Evolutionary conservation across 2,888 invertebrate genomes (phyloP), one percentile per base, ranked within the genome.

Genomic region (Diachrysia chrysitis): DNA sequence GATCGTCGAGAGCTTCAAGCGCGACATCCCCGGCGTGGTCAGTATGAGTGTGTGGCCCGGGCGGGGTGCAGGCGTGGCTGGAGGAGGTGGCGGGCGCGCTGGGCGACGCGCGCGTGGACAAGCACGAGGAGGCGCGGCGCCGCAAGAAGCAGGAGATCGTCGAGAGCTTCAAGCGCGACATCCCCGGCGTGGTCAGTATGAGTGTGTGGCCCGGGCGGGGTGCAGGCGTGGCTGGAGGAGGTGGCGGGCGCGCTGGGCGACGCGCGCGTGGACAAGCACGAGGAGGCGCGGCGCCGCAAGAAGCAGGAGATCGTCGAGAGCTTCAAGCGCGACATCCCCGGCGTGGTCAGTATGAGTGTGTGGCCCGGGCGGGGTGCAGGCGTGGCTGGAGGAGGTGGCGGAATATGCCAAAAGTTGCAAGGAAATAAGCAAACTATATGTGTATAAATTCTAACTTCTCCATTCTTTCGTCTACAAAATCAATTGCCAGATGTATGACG

Each of bases 241-340:
- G 98, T 99, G 73, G 97, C 98, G 2, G 97, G 98, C 83, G 98
- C 99, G 90, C 95, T 99, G 46, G 99, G 99, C 0, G 98, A 99
- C 95, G 99, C 99, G 0, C 97, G 98, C 83, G 99, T 99, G 35
- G 99, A 99, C 93, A 99, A 99, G 89, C 99, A 99, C 88, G 99
- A 99, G 94, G 99, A 99, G 90, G 98, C 99, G 0, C 96, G 99
- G 21, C 96, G 99, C 19, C 97, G 98, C 86, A 99, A 99, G 95
- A 99, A 99, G 88, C 98, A 99, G 87, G 99, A 99, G 95, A 98
- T 99, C 84, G 98, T 99, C 35, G 99, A 99, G 92, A 97, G 98
- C 88, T 98, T 99, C 91, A 99, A 99, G 93, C 96, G 98, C 65
- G 97, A 99, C 81, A 99, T 98, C 82, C 98, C 99, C 16, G 99